These are phyloP conservation scores for Lineus longissimus DNA, from an alignment of 1,140 invertebrate genomes.

Conservation along the genomic window DNA sequence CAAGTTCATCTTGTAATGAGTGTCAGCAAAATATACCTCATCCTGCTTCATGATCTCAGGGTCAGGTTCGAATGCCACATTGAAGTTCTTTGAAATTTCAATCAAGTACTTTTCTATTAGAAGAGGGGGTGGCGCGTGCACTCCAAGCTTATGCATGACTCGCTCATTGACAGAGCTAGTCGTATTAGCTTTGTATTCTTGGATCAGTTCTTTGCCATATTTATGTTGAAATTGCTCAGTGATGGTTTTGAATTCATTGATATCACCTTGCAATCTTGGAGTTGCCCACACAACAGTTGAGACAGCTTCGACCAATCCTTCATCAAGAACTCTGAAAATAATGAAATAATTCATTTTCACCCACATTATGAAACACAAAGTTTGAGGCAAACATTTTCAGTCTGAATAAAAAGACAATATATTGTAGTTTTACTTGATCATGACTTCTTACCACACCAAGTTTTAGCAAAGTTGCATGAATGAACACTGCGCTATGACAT, in stretches of 20 bases:
- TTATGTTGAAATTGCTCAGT: constrained; percentile 84
- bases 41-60: constrained; percentile 73
- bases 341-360: constrained; percentile 11
- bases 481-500: too few relatives aligned
- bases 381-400: too few relatives aligned
- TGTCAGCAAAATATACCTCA: constrained; percentile 63
- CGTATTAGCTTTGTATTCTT: constrained; percentile 42
- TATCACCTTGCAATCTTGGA: constrained; percentile 64
- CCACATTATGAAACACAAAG: too few relatives aligned
- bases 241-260: constrained; percentile 80
- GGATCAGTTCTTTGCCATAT: constrained; percentile 89
- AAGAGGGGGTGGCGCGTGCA: constrained; percentile 93
- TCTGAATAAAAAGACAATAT: too few relatives aligned
- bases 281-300: constrained; percentile 96
- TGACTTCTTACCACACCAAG: too few relatives aligned
- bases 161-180: constrained; percentile 84
- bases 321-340: constrained; percentile 74
- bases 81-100: constrained; percentile 87
- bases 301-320: constrained; percentile 91
- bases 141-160: constrained; percentile 90
- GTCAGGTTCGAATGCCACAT: constrained; percentile 50
- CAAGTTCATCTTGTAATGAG: constrained; percentile 25
- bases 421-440: too few relatives aligned
- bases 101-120: constrained; percentile 79
- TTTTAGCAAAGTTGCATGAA: too few relatives aligned